Evolutionary conservation across 2,888 invertebrate genomes (phyloP), one percentile per base, ranked within the genome.

Genomic region (Melieria crassipennis): DNA sequence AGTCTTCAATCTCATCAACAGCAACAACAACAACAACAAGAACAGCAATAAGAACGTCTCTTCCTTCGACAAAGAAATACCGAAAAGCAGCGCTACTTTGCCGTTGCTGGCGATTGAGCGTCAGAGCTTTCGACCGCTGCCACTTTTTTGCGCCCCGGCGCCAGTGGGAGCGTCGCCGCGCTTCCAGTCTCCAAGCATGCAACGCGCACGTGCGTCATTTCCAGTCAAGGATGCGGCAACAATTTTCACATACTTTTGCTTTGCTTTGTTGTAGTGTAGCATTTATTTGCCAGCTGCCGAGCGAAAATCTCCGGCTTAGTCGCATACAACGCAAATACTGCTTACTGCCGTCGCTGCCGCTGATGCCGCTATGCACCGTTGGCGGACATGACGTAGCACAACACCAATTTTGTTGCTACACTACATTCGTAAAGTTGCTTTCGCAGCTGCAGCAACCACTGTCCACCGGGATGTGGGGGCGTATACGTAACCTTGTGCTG

Each of bases 201-300:
- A 70, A 64, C 10, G 50, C 52, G 64, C 67, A 67, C 52, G 67
- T 67, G 67, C 58, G 48, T 52, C 6, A 64, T 55, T 67, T 48
- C 62, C 63, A 56, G 48, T 9, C n/a, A 55, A 46, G 47, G 50
- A 61, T 62, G 61, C 56, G 62, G 46, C 48, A 71, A 47, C 55
- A 63, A 30, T 30, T 58, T 60, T 58, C 45, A 60, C 45, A 7
- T 52, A 7, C 45, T 43, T 7, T 9, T 30, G 30, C n/a, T 58
- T 58, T 30, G 6, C 9, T 58, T 7, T 58, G 11, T 30, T 3
- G n/a, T 56, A 30, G 30, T 30, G 11, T 5, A 11, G 52, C 4
- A 48, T 56, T 56, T 56, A 45, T 60, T 52, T 43, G 10, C 45
- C 43, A 5, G 6, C 46, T 11, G 13, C 45, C 43, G 16, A 13